Evolutionary conservation across 2,113 vertebrate genomes (phyloP), one percentile per base, ranked within the genome.

Genomic region (Callocephalon fimbriatum): DNA sequence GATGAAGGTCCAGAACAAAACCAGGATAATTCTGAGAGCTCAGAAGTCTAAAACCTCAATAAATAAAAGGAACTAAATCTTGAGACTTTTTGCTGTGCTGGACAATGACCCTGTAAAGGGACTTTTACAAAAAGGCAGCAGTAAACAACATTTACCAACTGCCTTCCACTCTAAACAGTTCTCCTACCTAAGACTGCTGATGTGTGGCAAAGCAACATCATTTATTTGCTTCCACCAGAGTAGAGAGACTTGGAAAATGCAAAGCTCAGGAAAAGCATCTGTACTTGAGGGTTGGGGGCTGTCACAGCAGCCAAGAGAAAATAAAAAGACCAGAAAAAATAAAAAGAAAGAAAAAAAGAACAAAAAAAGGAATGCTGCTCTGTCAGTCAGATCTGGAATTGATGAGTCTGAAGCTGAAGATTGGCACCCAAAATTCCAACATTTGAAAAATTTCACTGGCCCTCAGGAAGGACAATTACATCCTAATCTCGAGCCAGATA

Each of bases 311-410:
- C 16, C 50, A 27, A 6, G 16, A 10, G 25, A n/a, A 53, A 22
- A 35, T 17, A 19, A 15, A 37, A 31, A 5, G 2, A 23, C 6
- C 31, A 29, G 27, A 29, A 42, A 17, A 23, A 26, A 12, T 4
- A 40, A n/a, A 16, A 16, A 12, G 14, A 23, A 40, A 18, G 4
- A 6, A 38, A 31, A 10, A 9, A 2, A 15, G 15, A 8, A n/a
- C 31, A 44, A 26, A 31, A 54, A 17, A 25, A 29, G 29, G 23
- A 42, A 7, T 6, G 27, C 32, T 45, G 32, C 56, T n/a, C n/a
- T 1, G 0, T n/a, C 44, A n/a, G 12, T n/a, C 20, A 27, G 56
- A 42, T 5, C 42, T 12, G 44, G 73, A 27, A 42, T 2, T 3
- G 54, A 12, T 15, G 25, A 26, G 31, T 9, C 37, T 44, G 68